Percentiles rank a stretch among this genome's conserved stretches.
Conservation (phyloP, 2,797 vertebrate genomes). For the Cygnus olor region DNA sequence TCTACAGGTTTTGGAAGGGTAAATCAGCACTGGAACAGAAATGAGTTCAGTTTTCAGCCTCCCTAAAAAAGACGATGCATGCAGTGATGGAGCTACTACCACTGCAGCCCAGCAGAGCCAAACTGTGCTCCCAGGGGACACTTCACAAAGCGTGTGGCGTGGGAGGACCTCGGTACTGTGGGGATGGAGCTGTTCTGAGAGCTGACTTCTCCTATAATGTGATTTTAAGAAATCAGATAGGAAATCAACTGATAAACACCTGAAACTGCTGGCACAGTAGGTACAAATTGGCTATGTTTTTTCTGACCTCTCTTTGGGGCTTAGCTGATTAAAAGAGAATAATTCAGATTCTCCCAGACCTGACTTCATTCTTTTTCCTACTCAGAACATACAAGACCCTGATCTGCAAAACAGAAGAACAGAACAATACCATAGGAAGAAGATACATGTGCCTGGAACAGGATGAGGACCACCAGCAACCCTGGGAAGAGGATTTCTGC, state of each 20-base stretch:
- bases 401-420: background rate
- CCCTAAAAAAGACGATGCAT: background rate
- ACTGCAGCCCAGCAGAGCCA: background rate
- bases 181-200: background rate
- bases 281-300: background rate
- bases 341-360: background rate
- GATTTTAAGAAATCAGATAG: background rate
- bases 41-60: background rate
- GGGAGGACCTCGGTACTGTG: rapidly evolving
- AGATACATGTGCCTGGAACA: background rate
- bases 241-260: background rate
- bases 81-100: background rate
- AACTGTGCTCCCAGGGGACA: too few relatives aligned
- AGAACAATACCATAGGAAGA: background rate
- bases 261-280: background rate
- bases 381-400: background rate
- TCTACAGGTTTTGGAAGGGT: background rate
- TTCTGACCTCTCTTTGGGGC: background rate
- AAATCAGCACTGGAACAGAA: background rate
- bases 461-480: slow-evolving; percentile 3
- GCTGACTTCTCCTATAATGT: background rate
- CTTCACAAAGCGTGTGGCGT: background rate
- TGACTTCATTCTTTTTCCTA: background rate
- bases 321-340: background rate
- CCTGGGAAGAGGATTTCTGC: background rate